phyloP scores from a whole-genome alignment of 2,888 invertebrate genomes.

The Xestia ashworthii region DNA sequence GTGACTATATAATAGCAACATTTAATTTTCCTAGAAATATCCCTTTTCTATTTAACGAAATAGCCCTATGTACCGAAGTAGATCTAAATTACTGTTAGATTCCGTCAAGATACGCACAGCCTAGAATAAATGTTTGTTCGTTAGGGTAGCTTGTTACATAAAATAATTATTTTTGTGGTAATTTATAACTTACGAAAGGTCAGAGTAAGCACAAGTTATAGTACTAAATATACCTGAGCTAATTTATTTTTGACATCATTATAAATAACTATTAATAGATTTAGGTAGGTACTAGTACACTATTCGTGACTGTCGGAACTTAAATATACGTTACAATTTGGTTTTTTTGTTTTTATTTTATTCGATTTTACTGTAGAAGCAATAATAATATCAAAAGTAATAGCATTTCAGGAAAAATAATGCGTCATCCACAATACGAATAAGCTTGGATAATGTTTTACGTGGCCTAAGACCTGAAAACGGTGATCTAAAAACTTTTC shows the following conservation, averaged over 20 bases:
- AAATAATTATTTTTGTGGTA: not conserved
- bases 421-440: too few species aligned
- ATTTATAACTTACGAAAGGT: not conserved
- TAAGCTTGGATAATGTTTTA: not conserved
- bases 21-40: slow-evolving; percentile 23
- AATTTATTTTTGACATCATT: not conserved
- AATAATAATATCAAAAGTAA: too few species aligned
- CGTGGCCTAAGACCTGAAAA: not conserved
- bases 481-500: not conserved
- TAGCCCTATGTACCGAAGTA: not conserved
- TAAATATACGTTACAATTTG: not conserved
- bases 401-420: too few species aligned
- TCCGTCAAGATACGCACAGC: slow-evolving; percentile 4
- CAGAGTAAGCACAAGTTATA: not conserved
- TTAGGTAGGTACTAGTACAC: not conserved
- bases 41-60: not conserved
- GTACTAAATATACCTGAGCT: not conserved
- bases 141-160: not conserved
- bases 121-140: not conserved
- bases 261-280: not conserved
- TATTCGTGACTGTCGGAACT: not conserved
- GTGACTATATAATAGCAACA: not conserved
- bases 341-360: not conserved
- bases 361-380: too few species aligned
- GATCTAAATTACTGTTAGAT: slow-evolving; percentile 2